Evolutionary conservation across 2,113 vertebrate genomes (phyloP), one percentile per base, ranked within the genome.

Genomic region (Otis tarda): DNA sequence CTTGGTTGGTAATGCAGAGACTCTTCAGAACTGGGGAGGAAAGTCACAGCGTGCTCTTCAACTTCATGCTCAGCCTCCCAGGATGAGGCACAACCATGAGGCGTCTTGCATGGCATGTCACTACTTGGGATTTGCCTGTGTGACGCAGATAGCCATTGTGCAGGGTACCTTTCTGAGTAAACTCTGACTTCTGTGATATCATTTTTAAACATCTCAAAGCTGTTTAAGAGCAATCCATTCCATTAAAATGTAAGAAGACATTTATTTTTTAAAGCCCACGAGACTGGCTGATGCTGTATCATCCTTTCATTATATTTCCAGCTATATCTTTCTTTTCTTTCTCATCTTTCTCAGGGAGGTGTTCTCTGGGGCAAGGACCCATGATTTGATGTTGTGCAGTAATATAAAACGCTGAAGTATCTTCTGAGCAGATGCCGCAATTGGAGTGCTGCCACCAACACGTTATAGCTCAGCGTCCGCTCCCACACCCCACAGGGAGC

Each of bases 381-480:
- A 7, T 0, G 19, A n/a, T 69, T 60, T 23, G 50, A 22, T 56
- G 33, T 7, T 65, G n/a, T 49, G 78, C 53, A 76, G 47, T 35
- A 16, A 52, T 14, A 15, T 2, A 49, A 67, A 87, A 45, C 16
- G 21, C 28, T 71, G 15, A 57, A 69, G 61, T 19, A 10, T 69
- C 41, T 78, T 53, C 70, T 41, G 61, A 79, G 85, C 70, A 65
- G 57, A 31, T 8, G 35, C 75, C 77, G 74, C 12, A 1, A 23
- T 31, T 71, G 57, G 43, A 83, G 30, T 19, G 35, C 50, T 96
- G 76, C 64, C 39, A 27, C 22, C 68, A 27, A 2, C 39, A 9
- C 17, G 16, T 52, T 21, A 30, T 1, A 67, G 56, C 4, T 2
- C 0, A 0, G 21, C 1, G 3, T 64, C 67, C 2, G 2, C 9